phyloP scores from a whole-genome alignment of 2,113 vertebrate genomes.

The Microtus pennsylvanicus region DNA sequence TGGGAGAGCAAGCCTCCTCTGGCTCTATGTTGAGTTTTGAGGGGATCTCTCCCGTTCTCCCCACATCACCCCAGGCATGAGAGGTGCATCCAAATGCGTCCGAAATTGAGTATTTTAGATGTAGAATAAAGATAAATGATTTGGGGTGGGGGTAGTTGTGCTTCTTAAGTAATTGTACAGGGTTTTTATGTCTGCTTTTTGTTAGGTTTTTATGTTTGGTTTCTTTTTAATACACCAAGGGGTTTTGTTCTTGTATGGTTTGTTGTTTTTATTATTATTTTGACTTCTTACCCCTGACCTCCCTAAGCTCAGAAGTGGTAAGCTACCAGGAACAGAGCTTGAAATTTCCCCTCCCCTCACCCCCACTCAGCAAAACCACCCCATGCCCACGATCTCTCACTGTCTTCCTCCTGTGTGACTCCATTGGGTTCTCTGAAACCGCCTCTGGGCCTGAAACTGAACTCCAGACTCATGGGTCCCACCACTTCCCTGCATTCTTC shows the following conservation, averaged over 20 bases:
- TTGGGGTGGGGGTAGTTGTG: background rate
- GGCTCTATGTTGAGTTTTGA: background rate
- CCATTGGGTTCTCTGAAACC: too few species aligned
- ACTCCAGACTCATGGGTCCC: background rate
- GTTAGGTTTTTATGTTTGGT: background rate
- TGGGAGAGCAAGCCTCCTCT: background rate
- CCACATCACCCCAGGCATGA: too few species aligned
- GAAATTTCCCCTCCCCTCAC: too few species aligned
- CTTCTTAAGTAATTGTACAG: constrained; percentile 11
- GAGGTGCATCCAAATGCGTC: background rate
- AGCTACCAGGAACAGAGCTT: background rate
- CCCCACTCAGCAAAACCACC: background rate
- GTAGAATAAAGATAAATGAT: background rate
- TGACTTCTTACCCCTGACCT: background rate
- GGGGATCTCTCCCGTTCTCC: too few species aligned
- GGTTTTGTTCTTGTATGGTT: background rate
- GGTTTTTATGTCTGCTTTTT: constrained; percentile 10
- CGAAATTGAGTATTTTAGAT: background rate
- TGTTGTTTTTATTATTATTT: background rate
- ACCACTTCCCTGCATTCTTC: background rate
- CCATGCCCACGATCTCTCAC: background rate
- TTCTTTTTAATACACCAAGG: background rate
- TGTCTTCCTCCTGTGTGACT: background rate
- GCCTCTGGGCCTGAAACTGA: background rate
- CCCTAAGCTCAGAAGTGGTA: background rate